Conservation (phyloP, 2,797 vertebrate genomes). For the Cyprinella venusta region DNA sequence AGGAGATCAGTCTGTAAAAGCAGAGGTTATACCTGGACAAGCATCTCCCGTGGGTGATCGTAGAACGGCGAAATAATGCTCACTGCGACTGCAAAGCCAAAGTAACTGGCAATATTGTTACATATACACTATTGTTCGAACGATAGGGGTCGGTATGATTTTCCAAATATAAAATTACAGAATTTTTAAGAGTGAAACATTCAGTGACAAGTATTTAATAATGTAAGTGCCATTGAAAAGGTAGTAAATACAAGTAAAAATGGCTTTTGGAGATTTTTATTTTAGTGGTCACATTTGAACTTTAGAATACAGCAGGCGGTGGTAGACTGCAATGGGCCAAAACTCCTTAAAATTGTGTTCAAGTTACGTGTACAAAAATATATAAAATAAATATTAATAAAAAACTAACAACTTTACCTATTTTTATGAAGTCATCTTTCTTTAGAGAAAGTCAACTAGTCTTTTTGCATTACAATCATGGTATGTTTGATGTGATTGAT, state of each 20-base stretch:
- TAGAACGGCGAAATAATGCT: no score
- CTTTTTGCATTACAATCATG: not conserved
- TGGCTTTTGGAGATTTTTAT: not conserved
- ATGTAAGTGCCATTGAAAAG: not conserved
- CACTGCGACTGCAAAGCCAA: no score
- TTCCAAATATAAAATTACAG: not conserved
- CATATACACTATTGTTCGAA: not conserved
- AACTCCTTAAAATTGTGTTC: not conserved
- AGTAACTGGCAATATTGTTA: not conserved
- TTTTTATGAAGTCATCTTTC: conserved; percentile 17
- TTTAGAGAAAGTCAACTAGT: conserved; percentile 7
- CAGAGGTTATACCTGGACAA: no score
- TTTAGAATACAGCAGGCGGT: conserved; percentile 30
- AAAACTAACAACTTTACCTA: not conserved
- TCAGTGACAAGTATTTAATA: not conserved
- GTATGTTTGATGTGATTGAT: not conserved
- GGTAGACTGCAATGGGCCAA: not conserved
- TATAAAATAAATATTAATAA: not conserved
- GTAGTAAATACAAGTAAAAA: conserved; percentile 51
- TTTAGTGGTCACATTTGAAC: conserved; percentile 11
- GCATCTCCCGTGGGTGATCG: no score
- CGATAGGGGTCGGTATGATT: not conserved
- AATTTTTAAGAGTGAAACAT: not conserved
- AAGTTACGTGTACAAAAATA: not conserved
- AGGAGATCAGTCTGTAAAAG: no score